Percentiles rank a stretch among this genome's conserved stretches.
Evolutionary conservation across 2,113 vertebrate species (phyloP).

Genomic region (Heptranchias perlo): DNA sequence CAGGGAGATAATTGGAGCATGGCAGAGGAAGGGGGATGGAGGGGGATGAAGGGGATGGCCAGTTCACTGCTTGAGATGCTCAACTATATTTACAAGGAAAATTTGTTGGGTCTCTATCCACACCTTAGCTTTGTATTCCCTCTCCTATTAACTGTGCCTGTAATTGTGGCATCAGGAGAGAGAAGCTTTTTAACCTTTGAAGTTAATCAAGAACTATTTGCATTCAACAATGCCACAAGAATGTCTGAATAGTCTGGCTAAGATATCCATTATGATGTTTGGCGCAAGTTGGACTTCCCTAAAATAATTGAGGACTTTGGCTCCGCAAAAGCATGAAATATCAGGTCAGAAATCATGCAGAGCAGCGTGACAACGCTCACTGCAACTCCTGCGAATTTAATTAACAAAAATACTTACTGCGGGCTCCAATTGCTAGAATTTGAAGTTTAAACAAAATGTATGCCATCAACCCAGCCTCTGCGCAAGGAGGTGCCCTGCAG

Average conservation of each 20-base stretch:
- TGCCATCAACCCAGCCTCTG: too few species aligned
- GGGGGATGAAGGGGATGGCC: too few species aligned
- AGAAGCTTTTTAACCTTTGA: neutral
- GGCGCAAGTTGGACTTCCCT: neutral
- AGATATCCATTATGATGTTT: neutral
- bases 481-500: too few species aligned
- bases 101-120: neutral
- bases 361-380: too few species aligned
- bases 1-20: too few species aligned
- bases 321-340: neutral
- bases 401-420: too few species aligned
- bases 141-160: neutral
- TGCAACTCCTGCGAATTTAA: too few species aligned
- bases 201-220: neutral
- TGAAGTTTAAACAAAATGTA: too few species aligned
- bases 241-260: neutral
- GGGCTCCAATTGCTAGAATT: too few species aligned
- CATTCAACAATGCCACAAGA: neutral
- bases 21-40: too few species aligned
- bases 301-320: neutral
- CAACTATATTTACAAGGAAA: neutral
- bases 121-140: too few species aligned
- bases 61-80: neutral
- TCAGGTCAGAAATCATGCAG: too few species aligned
- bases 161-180: neutral